These are phyloP conservation scores for Ellobius talpinus DNA, from an alignment of 2,113 vertebrate genomes.

Conservation along the genomic window DNA sequence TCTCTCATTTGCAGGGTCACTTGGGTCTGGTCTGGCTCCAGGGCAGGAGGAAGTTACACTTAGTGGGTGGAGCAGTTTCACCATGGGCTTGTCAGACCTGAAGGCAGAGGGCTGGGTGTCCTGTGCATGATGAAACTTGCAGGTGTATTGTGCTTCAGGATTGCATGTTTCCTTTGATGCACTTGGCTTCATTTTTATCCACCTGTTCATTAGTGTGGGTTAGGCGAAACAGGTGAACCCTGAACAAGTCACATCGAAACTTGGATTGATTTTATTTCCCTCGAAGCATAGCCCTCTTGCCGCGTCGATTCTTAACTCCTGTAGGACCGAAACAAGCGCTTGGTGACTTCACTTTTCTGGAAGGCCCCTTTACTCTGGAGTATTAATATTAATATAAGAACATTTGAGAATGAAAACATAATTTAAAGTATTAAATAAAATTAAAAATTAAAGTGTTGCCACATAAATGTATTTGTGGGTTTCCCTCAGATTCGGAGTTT, in stretches of 20 bases:
- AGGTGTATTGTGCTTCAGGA: slow-evolving; percentile 83
- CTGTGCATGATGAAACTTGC: slow-evolving; percentile 86
- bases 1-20: background rate
- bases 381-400: background rate
- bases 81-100: slow-evolving; percentile 85
- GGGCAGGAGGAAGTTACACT: slow-evolving; percentile 37
- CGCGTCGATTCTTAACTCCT: background rate
- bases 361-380: background rate
- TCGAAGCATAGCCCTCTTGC: slow-evolving; percentile 74
- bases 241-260: slow-evolving; percentile 88
- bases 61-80: slow-evolving; percentile 63
- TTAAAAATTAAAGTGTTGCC: background rate
- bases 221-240: slow-evolving; percentile 90
- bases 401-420: background rate
- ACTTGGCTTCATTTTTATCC: slow-evolving; percentile 87
- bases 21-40: background rate
- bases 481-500: background rate
- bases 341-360: slow-evolving; percentile 9
- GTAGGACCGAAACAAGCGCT: slow-evolving; percentile 4
- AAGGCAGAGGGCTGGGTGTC: slow-evolving; percentile 79
- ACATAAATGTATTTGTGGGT: background rate
- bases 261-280: slow-evolving; percentile 82
- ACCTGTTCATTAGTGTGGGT: slow-evolving; percentile 89
- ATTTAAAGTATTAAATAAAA: background rate
- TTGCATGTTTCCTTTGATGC: slow-evolving; percentile 86